Evolutionary conservation across 2,888 invertebrate genomes (phyloP).

Genomic region (Chironomus tentans): DNA sequence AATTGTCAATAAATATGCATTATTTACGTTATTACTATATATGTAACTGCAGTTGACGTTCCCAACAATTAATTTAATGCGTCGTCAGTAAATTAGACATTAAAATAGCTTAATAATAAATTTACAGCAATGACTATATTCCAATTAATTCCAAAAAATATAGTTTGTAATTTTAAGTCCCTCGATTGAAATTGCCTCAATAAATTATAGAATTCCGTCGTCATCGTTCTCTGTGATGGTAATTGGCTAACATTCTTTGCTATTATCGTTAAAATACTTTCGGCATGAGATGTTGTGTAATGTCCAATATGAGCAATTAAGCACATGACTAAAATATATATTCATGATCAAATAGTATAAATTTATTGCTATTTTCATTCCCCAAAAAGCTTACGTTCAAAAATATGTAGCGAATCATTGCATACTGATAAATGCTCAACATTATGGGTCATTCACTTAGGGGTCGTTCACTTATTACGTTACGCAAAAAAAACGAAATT

Average conservation of each 20-base stretch:
- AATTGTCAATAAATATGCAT: too few relatives aligned
- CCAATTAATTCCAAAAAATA: not conserved
- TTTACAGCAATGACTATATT: not conserved
- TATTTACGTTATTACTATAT: not conserved
- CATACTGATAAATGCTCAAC: too few relatives aligned
- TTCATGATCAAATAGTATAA: not conserved
- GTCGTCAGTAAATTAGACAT: too few relatives aligned
- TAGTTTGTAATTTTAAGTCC: not conserved
- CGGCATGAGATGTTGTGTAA: not conserved
- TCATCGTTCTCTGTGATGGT: not conserved
- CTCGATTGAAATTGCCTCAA: not conserved
- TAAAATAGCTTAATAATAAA: not conserved
- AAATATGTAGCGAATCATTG: not conserved
- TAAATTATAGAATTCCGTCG: not conserved
- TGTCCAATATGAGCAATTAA: not conserved
- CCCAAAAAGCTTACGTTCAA: not conserved
- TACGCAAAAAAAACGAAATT: too few relatives aligned
- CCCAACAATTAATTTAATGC: not conserved
- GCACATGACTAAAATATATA: not conserved
- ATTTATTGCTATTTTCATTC: not conserved
- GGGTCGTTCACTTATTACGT: too few relatives aligned
- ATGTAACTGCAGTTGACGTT: not conserved
- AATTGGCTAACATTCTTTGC: not conserved
- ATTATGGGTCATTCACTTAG: too few relatives aligned
- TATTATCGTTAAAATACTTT: not conserved